Conservation (phyloP, 2,797 vertebrate genomes). For the Brachyalestes nurse region DNA sequence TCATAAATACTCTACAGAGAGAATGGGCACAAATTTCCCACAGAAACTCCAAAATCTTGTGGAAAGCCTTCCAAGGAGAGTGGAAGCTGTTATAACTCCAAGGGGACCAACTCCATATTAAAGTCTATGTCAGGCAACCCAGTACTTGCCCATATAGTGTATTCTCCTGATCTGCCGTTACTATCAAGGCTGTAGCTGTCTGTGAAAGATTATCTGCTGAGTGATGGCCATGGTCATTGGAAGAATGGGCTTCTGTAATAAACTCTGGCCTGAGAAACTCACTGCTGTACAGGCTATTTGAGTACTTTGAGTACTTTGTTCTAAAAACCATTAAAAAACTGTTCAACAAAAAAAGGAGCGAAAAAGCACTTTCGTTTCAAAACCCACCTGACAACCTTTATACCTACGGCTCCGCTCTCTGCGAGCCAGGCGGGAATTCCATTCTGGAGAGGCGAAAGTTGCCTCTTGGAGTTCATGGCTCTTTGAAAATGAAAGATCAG, state of each 20-base stretch:
- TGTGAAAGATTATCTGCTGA: neutral
- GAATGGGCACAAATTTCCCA: too few relatives aligned
- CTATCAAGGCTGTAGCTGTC: neutral
- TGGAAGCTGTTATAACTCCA: too few relatives aligned
- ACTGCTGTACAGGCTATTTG: neutral
- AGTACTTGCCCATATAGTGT: too few relatives aligned
- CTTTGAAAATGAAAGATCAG: slow-evolving; percentile 38
- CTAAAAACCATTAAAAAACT: slow-evolving; percentile 7
- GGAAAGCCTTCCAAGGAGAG: too few relatives aligned
- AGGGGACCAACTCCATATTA: too few relatives aligned
- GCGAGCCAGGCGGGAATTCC: slow-evolving; percentile 2
- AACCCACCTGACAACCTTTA: neutral
- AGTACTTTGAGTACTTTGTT: neutral
- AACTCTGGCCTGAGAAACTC: neutral
- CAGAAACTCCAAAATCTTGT: too few relatives aligned
- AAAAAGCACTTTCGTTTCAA: neutral
- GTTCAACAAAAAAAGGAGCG: neutral
- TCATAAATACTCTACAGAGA: too few relatives aligned
- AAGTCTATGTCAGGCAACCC: too few relatives aligned
- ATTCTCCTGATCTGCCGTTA: too few relatives aligned
- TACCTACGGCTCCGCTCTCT: neutral
- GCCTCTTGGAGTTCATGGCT: slow-evolving; percentile 18
- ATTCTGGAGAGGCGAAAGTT: slow-evolving; percentile 3
- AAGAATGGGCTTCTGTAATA: neutral
- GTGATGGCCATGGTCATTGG: neutral